Evolutionary conservation across 2,888 invertebrate genomes (phyloP), one percentile per base, ranked within the genome.

Genomic region (Chrysomela aeneicollis): DNA sequence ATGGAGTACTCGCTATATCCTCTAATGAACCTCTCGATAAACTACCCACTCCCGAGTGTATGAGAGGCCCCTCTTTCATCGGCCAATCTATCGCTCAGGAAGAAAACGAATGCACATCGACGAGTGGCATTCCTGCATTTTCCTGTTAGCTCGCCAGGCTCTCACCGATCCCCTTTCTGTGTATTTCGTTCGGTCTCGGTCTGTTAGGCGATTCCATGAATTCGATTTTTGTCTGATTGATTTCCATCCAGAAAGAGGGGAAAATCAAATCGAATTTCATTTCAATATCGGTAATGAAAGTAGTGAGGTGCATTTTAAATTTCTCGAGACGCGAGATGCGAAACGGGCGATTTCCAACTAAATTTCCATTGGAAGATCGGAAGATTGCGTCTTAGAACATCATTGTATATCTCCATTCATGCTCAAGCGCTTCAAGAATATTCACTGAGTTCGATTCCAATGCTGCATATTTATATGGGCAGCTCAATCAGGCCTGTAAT

Each of bases 201-300:
- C 42, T 42, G 22, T 54, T 54, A 54, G 35, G 21, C 54, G 54
- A 54, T 54, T 54, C 37, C 54, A 35, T 37, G 17, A 57, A 46
- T 57, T 57, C 55, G 21, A 57, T 57, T 46, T 57, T 42, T 57
- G 46, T 57, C 46, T 46, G 55, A 57, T 57, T 57, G 46, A 57
- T 57, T 57, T 57, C 55, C 46, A 42, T n/a, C 55, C 42, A 26
- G 17, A 12, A 37, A 26, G n/a, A 26, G 46, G 17, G 55, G 46
- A 57, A 37, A 57, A n/a, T 42, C 26, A 46, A 57, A 42, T 57
- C 37, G 46, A 57, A 57, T 57, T 30, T 22, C 10, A 17, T 46
- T 57, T 30, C 26, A 17, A 17, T 46, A 46, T 46, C 22, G 55
- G 42, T 57, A 57, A 57, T 57, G 55, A 57, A 57, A 57, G 10